Percentiles rank a stretch among this genome's conserved stretches.
phyloP scores from a whole-genome alignment of 2,113 vertebrate genomes.

The Barbus barbus region DNA sequence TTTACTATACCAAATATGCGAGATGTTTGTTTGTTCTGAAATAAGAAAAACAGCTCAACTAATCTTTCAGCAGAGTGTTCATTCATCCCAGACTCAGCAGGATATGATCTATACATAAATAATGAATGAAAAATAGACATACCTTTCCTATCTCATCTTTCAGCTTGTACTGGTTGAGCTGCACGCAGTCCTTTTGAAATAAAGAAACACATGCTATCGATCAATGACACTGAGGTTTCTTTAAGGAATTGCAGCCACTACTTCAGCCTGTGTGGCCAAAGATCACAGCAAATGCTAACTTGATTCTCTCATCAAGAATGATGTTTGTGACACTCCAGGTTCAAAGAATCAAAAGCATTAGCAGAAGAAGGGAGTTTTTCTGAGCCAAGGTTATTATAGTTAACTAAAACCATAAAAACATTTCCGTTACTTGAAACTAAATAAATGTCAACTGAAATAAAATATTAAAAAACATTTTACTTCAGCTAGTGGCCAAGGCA shows the following conservation, averaged over 20 bases:
- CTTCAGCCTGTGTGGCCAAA: not conserved
- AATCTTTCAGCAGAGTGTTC: not conserved
- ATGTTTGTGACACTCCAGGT: not conserved
- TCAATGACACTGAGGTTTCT: not conserved
- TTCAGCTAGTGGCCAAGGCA: not conserved
- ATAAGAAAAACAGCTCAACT: not conserved
- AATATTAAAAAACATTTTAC: not conserved
- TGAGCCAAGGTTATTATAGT: not conserved
- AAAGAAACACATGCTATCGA: not conserved
- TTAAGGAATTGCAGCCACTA: not conserved
- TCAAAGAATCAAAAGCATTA: slow-evolving; percentile 1
- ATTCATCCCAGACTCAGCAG: not conserved
- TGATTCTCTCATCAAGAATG: not conserved
- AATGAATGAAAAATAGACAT: slow-evolving; percentile 59
- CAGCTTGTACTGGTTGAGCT: slow-evolving; percentile 97
- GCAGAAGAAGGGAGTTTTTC: too few relatives aligned
- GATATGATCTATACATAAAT: slow-evolving; percentile 13
- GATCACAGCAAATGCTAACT: slow-evolving; percentile 15
- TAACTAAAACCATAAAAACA: too few relatives aligned
- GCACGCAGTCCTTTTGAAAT: slow-evolving; percentile 88
- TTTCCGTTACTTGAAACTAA: too few relatives aligned
- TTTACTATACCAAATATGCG: not conserved
- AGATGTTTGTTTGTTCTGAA: not conserved
- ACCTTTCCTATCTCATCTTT: slow-evolving; percentile 99
- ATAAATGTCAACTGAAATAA: not conserved